Percentiles rank a stretch among this genome's conserved stretches.
Conservation (phyloP, 64 coral and sea anemone species). For the Montipora efflorescens region DNA sequence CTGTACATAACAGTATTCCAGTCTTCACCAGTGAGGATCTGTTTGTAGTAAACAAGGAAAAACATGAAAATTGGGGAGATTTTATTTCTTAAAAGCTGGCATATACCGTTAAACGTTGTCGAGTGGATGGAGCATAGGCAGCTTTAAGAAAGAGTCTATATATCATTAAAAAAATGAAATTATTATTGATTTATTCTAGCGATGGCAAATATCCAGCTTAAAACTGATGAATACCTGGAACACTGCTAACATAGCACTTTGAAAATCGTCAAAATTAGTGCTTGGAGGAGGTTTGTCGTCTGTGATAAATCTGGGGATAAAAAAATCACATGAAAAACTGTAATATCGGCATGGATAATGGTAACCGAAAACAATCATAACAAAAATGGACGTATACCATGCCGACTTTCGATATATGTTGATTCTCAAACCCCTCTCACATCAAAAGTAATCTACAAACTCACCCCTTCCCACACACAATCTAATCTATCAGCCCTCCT, state of each 20-base stretch:
- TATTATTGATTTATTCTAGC: too few relatives aligned
- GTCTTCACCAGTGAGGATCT: conserved; percentile 98
- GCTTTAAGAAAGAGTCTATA: too few relatives aligned
- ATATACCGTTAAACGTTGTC: too few relatives aligned
- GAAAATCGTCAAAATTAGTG: conserved; percentile 99
- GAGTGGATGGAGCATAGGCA: too few relatives aligned
- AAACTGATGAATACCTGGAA: conserved; percentile 79
- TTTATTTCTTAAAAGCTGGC: background rate
- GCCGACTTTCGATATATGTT: background rate
- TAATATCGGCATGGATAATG: too few relatives aligned
- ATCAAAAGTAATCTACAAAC: too few relatives aligned
- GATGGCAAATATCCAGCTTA: background rate
- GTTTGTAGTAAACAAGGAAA: background rate
- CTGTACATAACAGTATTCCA: conserved; percentile 99
- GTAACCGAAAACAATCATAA: too few relatives aligned
- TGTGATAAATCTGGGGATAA: conserved; percentile 65
- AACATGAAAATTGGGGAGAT: background rate
- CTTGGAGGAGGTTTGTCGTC: conserved; percentile 51
- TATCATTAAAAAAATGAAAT: too few relatives aligned
- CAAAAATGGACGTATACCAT: too few relatives aligned
- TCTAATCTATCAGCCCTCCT: too few relatives aligned
- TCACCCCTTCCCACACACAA: too few relatives aligned
- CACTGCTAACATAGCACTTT: conserved; percentile 96
- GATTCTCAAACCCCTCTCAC: background rate
- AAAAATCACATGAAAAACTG: background rate